Base-by-base conservation (phyloP, 2,113 vertebrate genomes). In the Scomber scombrus region DNA sequence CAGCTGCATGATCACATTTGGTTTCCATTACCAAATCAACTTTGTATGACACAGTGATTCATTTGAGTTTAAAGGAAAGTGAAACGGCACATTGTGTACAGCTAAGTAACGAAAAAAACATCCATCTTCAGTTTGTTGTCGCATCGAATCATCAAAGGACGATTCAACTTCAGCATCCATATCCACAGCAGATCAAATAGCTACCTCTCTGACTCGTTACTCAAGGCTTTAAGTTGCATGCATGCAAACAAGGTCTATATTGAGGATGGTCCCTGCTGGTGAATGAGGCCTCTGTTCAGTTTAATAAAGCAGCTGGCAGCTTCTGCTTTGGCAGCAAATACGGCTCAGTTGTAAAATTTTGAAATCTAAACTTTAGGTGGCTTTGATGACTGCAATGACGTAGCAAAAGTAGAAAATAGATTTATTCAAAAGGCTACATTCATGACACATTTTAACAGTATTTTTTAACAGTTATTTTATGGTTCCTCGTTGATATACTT, bases 231-330 rank as follows among this genome's bases (percentile, higher is more conserved):
- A 57, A 62, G 68, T 78, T 64, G 50, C 71, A 60, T 71, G 80
- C 71, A 80, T 82, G 56, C 68, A 74, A 73, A 87, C 76, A 78
- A 77, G 70, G 45, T 77, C 64, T 52, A 45, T 23, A 75, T 67
- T 56, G 61, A 78, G 74, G 79, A 81, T 66, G 71, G 21, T 29
- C 16, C 19, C 49, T 43, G 71, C 71, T 78, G 43, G 16, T 90
- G 73, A 90, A 90, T 80, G 81, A 87, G 55, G 62, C 80, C 58
- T 82, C 75, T 86, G 85, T 90, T 87, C 68, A 2, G 45, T 66
- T 73, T 82, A 76, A 78, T 60, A 76, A 65, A 52, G 45, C 82
- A 63, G 62, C 29, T 54, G 43, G 71, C 61, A 63, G 51, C 67
- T 78, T 75, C 71, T 71, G 63, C 63, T 64, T 52, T 72, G 51